Conservation (phyloP, 2,113 vertebrate species). For the Gnathonemus longibarbis region DNA sequence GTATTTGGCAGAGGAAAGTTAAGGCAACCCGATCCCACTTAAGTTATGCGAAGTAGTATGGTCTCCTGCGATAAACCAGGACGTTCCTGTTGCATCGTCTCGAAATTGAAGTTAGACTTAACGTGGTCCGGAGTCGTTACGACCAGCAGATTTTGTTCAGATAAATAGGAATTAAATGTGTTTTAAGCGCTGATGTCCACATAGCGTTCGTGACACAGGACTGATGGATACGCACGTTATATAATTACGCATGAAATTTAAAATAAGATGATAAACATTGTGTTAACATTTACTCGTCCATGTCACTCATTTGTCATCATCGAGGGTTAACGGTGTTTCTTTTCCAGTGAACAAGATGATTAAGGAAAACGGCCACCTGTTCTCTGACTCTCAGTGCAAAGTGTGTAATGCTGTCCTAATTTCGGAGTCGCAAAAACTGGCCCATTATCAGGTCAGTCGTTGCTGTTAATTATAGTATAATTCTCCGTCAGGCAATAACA, state of each 20-base stretch:
- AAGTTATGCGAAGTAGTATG: slow-evolving; percentile 4
- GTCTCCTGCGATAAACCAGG: neutral
- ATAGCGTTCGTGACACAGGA: neutral
- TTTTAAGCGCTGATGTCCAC: neutral
- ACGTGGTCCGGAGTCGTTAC: neutral
- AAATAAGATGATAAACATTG: neutral
- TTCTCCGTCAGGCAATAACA: neutral
- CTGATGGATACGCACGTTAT: neutral
- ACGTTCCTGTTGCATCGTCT: neutral
- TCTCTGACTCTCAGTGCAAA: slow-evolving; percentile 87
- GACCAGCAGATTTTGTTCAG: neutral
- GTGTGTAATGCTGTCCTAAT: slow-evolving; percentile 91
- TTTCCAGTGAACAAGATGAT: slow-evolving; percentile 83
- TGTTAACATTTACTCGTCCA: neutral
- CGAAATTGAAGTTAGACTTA: neutral
- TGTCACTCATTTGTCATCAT: neutral
- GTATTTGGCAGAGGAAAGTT: slow-evolving; percentile 2
- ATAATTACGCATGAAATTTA: neutral
- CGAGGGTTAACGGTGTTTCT: neutral
- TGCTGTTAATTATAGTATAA: neutral
- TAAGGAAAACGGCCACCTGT: slow-evolving; percentile 82
- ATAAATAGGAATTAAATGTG: neutral
- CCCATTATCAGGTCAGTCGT: slow-evolving; percentile 86
- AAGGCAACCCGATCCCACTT: neutral
- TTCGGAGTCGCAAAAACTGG: slow-evolving; percentile 92